Conservation (phyloP, 2,888 invertebrate species). For the Achlya flavicornis region DNA sequence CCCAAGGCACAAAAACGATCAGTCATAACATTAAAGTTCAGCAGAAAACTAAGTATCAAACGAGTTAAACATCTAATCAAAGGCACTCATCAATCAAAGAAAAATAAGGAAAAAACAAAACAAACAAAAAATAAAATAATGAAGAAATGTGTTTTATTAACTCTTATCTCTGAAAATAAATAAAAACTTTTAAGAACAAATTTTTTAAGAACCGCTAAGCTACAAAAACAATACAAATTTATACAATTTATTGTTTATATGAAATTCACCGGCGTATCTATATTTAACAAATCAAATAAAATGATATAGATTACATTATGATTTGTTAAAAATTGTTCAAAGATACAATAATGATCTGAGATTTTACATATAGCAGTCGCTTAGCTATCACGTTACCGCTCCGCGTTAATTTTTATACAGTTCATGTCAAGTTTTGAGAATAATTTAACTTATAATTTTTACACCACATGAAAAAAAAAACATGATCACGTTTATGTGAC, state of each 20-base stretch:
- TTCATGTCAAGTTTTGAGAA: background rate
- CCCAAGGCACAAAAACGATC: slow-evolving; percentile 12
- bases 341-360: slow-evolving; percentile 6
- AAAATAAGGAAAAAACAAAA: slow-evolving; percentile 21
- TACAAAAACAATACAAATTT: slow-evolving; percentile 57
- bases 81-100: slow-evolving; percentile 14
- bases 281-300: slow-evolving; percentile 1
- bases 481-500: background rate
- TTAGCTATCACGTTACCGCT: background rate
- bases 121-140: slow-evolving; percentile 29
- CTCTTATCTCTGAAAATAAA: slow-evolving; percentile 47
- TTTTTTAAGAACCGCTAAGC: slow-evolving; percentile 52
- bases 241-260: slow-evolving; percentile 40
- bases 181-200: slow-evolving; percentile 68
- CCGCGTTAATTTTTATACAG: background rate
- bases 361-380: slow-evolving; percentile 3
- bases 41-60: slow-evolving; percentile 12
- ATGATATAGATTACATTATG: slow-evolving; percentile 25
- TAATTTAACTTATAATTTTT: slow-evolving; percentile 25
- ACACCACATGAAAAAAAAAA: slow-evolving; percentile 13
- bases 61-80: slow-evolving; percentile 13
- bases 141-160: slow-evolving; percentile 41
- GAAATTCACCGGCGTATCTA: slow-evolving; percentile 16
- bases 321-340: background rate
- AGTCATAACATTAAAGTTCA: background rate